A percentile compares a stretch with the other conserved stretches of the same genome.
Evolutionary conservation across 2,797 vertebrate species (phyloP).

Genomic region (Heterohyrax brucei): DNA sequence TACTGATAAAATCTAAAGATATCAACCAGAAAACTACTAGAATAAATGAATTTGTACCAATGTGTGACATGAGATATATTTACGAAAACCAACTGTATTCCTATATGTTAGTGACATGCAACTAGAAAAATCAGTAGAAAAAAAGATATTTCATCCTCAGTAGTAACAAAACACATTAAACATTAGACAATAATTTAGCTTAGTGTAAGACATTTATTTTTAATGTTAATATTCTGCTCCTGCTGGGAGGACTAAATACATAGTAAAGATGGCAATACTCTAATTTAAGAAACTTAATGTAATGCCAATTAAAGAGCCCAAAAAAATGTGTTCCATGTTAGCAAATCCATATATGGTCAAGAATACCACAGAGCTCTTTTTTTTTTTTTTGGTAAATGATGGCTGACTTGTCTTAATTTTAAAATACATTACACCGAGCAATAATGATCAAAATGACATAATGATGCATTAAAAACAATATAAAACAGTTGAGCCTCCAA

Average conservation of each 20-base stretch:
- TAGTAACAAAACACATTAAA: slow-evolving; percentile 62
- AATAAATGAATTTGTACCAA: slow-evolving; percentile 8
- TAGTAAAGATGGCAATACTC: slow-evolving; percentile 19
- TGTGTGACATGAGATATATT: slow-evolving; percentile 4
- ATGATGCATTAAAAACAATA: slow-evolving; percentile 14
- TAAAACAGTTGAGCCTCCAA: neutral
- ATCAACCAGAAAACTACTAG: slow-evolving; percentile 42
- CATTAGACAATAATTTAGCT: slow-evolving; percentile 65
- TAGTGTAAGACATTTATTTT: slow-evolving; percentile 56
- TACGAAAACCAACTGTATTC: slow-evolving; percentile 41
- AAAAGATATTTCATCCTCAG: slow-evolving; percentile 49
- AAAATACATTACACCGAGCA: slow-evolving; percentile 23
- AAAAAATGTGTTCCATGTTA: slow-evolving; percentile 15
- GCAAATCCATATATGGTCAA: slow-evolving; percentile 36
- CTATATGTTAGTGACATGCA: slow-evolving; percentile 33
- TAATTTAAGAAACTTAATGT: slow-evolving; percentile 36
- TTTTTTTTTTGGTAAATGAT: neutral
- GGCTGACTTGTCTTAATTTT: neutral
- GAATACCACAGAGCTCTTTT: slow-evolving; percentile 33
- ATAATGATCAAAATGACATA: slow-evolving; percentile 26
- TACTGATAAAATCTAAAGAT: slow-evolving; percentile 12
- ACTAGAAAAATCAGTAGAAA: slow-evolving; percentile 17
- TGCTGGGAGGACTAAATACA: slow-evolving; percentile 35
- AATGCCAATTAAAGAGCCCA: slow-evolving; percentile 50
- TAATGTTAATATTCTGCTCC: slow-evolving; percentile 67